Conservation (phyloP, 2,888 invertebrate genomes). For the Melanophora roralis region DNA sequence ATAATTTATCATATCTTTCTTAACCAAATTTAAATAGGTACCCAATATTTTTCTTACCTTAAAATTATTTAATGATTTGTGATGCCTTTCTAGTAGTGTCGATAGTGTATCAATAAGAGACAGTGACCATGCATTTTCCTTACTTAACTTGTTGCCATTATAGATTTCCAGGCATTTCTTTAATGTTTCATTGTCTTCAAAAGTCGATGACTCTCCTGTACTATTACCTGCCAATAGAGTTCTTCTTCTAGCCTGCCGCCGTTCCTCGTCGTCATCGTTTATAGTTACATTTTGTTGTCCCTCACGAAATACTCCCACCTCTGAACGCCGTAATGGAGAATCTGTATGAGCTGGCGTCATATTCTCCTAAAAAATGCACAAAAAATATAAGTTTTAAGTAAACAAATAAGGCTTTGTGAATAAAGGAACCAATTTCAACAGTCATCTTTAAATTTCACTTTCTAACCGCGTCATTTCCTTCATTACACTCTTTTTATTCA, state of each 20-base stretch:
- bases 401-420: no score
- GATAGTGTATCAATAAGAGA: conserved; percentile 92
- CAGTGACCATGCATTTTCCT: conserved; percentile 92
- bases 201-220: conserved; percentile 59
- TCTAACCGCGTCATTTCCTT: conserved; percentile 40
- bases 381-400: background rate
- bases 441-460: conserved; percentile 42
- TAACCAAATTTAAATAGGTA: background rate
- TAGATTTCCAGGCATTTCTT: conserved; percentile 87
- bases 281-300: conserved; percentile 65
- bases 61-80: conserved; percentile 83
- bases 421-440: conserved; percentile 5
- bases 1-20: background rate
- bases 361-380: conserved; percentile 49
- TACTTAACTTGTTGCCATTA: conserved; percentile 91
- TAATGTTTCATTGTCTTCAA: conserved; percentile 82
- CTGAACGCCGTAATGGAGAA: conserved; percentile 73
- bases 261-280: conserved; percentile 82
- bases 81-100: conserved; percentile 84
- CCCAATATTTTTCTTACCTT: conserved; percentile 79
- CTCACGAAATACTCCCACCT: conserved; percentile 69
- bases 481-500: conserved; percentile 16
- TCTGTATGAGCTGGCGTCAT: conserved; percentile 75
- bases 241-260: conserved; percentile 77
- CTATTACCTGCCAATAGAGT: conserved; percentile 65